A percentile compares a stretch with the other conserved stretches of the same genome.
Evolutionary conservation across 2,797 vertebrate species (phyloP).

Genomic region (Sebastes umbrosus): DNA sequence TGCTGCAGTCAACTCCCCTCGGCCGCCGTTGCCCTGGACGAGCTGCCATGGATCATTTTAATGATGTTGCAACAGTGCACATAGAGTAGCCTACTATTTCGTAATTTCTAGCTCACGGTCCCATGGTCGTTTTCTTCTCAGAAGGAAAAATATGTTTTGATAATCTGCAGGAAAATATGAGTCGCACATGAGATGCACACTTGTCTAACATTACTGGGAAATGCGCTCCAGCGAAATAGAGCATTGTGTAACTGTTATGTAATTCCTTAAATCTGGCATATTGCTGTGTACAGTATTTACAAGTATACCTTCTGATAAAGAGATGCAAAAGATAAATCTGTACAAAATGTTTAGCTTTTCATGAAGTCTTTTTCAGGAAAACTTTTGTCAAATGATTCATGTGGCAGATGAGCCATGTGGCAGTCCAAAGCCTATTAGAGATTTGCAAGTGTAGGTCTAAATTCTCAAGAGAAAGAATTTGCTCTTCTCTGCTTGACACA

Average conservation of each 20-base stretch:
- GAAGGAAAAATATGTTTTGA: slow-evolving; percentile 10
- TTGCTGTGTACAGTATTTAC: not conserved
- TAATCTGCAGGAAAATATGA: slow-evolving; percentile 2
- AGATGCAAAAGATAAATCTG: not conserved
- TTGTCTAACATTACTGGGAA: not conserved
- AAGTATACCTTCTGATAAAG: not conserved
- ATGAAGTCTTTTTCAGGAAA: not conserved
- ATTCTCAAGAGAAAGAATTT: too few species aligned
- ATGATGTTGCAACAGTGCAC: slow-evolving; percentile 17
- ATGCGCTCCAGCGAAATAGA: not conserved
- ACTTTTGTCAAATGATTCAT: not conserved
- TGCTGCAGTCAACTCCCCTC: slow-evolving; percentile 2
- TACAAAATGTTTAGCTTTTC: not conserved
- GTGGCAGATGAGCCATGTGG: not conserved
- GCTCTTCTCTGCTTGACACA: not conserved
- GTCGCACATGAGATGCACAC: not conserved
- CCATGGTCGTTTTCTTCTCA: not conserved
- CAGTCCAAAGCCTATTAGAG: too few species aligned
- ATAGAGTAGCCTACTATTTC: not conserved
- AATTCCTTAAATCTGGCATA: not conserved
- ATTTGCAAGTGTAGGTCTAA: too few species aligned
- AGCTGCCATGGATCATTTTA: slow-evolving; percentile 13
- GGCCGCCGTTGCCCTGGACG: not conserved
- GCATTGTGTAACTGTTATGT: not conserved
- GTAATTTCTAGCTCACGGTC: not conserved